phyloP scores from a whole-genome alignment of 2,797 vertebrate species.

The Nyctalus aviator region DNA sequence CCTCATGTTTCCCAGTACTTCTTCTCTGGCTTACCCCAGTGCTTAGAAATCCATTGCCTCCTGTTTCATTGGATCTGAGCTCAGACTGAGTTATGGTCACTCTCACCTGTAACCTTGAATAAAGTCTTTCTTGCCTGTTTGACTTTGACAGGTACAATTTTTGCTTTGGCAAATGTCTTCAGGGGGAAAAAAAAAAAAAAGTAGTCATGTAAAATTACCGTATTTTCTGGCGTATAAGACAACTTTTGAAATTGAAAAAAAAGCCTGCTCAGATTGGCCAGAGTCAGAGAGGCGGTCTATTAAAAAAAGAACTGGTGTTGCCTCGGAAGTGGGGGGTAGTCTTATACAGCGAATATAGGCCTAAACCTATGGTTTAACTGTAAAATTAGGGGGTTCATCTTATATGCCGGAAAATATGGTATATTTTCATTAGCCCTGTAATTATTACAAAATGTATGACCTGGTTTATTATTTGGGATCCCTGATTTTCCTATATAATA shows the following conservation, averaged over 20 bases:
- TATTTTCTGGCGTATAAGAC: too few species aligned
- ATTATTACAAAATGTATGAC: not conserved
- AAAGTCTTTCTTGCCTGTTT: not conserved
- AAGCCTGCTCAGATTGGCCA: too few species aligned
- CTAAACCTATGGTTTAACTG: too few species aligned
- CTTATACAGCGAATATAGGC: too few species aligned
- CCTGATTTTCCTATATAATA: not conserved
- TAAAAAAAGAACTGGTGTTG: too few species aligned
- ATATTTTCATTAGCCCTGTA: not conserved
- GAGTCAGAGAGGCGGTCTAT: too few species aligned
- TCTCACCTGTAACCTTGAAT: not conserved
- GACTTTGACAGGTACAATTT: not conserved
- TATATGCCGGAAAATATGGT: not conserved
- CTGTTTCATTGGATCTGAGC: not conserved
- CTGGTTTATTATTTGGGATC: not conserved
- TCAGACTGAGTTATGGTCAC: not conserved
- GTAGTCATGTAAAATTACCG: not conserved
- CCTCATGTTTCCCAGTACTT: not conserved
- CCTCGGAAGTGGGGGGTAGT: too few species aligned
- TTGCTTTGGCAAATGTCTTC: not conserved
- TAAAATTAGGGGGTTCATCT: too few species aligned
- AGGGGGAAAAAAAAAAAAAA: not conserved
- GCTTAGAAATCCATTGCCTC: not conserved
- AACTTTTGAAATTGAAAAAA: too few species aligned
- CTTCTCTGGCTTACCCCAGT: not conserved